These are phyloP conservation scores for Crotalus horridus DNA, from an alignment of 2,113 vertebrate genomes.

Conservation along the genomic window DNA sequence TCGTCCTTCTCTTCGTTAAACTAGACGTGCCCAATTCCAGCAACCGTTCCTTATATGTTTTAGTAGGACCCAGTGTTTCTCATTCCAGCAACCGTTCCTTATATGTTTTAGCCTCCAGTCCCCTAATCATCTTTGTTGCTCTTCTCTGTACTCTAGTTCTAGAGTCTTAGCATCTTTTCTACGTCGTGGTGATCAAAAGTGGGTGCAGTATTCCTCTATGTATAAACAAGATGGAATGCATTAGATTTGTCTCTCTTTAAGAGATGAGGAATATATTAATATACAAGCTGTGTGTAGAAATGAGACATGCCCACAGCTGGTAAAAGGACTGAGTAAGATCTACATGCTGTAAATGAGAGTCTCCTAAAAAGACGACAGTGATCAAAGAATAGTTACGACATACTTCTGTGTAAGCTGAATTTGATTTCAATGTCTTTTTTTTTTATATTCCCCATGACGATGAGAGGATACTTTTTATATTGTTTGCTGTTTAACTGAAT, in stretches of 20 bases:
- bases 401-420: background rate
- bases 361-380: background rate
- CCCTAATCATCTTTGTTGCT: too few species aligned
- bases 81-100: too few species aligned
- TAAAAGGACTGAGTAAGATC: background rate
- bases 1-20: too few species aligned
- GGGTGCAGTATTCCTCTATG: background rate
- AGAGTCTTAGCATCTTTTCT: too few species aligned
- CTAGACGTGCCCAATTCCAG: too few species aligned
- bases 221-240: constrained; percentile 14
- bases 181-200: too few species aligned
- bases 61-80: too few species aligned
- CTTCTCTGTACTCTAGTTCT: too few species aligned
- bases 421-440: background rate
- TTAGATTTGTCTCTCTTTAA: constrained; percentile 9
- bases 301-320: background rate
- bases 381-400: background rate
- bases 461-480: background rate
- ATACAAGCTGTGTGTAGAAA: background rate
- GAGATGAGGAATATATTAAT: background rate
- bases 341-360: background rate
- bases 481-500: background rate
- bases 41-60: too few species aligned
- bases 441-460: background rate
- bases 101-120: too few species aligned